Conservation (phyloP, 2,888 invertebrate genomes). For the Gortyna flavago region DNA sequence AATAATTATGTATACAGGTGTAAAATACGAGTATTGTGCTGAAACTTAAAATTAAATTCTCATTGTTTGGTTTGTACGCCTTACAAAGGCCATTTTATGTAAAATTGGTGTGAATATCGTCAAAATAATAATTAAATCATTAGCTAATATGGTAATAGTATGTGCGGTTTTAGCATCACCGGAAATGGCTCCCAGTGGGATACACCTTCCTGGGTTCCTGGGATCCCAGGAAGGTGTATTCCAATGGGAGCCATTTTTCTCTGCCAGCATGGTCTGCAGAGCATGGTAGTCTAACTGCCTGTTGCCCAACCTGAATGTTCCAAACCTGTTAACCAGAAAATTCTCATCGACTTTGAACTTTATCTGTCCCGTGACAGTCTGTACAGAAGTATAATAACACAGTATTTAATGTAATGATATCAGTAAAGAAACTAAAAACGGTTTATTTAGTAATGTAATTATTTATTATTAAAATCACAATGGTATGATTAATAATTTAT, state of each 20-base stretch:
- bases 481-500: neutral
- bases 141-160: neutral
- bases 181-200: no score
- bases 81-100: neutral
- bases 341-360: slow-evolving; percentile 56
- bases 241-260: slow-evolving; percentile 92
- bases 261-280: slow-evolving; percentile 66
- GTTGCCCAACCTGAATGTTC: neutral
- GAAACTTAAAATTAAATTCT: neutral
- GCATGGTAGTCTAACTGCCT: slow-evolving; percentile 12
- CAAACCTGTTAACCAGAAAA: slow-evolving; percentile 37
- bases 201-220: no score
- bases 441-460: neutral
- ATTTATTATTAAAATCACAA: neutral
- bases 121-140: neutral
- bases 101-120: no score
- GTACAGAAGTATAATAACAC: neutral
- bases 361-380: slow-evolving; percentile 42
- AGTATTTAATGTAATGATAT: neutral
- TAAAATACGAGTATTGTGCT: no score
- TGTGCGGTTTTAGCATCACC: slow-evolving; percentile 87
- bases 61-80: neutral
- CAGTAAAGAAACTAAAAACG: neutral
- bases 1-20: neutral
- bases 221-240: slow-evolving; percentile 93